phyloP scores from a whole-genome alignment of 2,797 vertebrate genomes.

The Peromyscus melanophrys region DNA sequence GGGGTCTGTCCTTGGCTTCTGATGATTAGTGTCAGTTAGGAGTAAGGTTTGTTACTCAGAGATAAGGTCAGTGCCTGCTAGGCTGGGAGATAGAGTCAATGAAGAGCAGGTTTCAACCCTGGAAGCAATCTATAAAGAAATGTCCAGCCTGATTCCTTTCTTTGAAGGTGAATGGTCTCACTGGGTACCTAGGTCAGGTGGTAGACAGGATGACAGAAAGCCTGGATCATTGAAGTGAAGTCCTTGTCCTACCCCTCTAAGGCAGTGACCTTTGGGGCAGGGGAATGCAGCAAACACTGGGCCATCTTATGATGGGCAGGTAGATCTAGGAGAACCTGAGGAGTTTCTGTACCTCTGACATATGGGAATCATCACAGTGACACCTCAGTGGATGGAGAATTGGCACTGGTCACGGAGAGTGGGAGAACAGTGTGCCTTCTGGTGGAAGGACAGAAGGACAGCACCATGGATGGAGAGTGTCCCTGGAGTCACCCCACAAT shows the following conservation, averaged over 20 bases:
- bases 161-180: not conserved
- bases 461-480: not conserved
- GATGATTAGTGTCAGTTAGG: not conserved
- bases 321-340: not conserved
- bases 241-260: not conserved
- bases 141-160: not conserved
- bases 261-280: rapidly evolving
- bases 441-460: not conserved
- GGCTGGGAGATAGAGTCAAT: not conserved
- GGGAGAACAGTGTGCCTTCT: not conserved
- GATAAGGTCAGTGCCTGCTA: not conserved
- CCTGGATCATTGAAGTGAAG: not conserved
- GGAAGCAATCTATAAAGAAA: not conserved
- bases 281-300: not conserved
- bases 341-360: not conserved
- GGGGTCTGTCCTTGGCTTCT: not conserved
- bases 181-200: not conserved
- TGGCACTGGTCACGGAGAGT: not conserved
- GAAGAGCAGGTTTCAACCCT: not conserved
- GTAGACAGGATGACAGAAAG: not conserved
- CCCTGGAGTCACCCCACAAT: too few relatives aligned
- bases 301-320: not conserved
- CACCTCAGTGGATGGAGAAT: not conserved
- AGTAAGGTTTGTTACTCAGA: not conserved
- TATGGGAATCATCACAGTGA: not conserved